A percentile compares a stretch with the other conserved stretches of the same genome.
Conservation (phyloP, 1,140 invertebrate species). For the Temnothorax nylanderi region DNA sequence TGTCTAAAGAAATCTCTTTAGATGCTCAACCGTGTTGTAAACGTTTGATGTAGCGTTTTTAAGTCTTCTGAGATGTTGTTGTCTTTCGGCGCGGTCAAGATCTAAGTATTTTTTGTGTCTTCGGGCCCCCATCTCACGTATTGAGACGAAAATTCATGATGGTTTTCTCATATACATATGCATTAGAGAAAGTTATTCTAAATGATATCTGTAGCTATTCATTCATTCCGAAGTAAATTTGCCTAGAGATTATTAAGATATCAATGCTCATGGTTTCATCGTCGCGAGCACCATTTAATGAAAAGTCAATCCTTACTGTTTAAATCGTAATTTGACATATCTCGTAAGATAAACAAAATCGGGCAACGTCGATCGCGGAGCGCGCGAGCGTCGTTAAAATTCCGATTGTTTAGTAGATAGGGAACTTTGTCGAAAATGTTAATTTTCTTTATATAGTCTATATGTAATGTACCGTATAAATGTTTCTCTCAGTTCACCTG, state of each 20-base stretch:
- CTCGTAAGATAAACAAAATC: conserved; percentile 12
- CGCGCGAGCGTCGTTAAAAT: conserved; percentile 40
- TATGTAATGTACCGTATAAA: conserved; percentile 37
- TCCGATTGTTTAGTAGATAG: conserved; percentile 46
- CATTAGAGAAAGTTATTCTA: conserved; percentile 28
- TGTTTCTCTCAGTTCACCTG: conserved; percentile 20
- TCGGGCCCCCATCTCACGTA: conserved; percentile 3
- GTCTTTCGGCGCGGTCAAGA: conserved; percentile 12
- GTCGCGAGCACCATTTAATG: conserved; percentile 27
- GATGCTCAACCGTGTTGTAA: background rate
- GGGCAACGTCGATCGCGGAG: background rate
- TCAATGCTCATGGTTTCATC: conserved; percentile 9
- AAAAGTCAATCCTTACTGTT: conserved; percentile 54
- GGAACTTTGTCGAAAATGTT: conserved; percentile 34
- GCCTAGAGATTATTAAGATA: conserved; percentile 37
- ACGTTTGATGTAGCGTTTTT: background rate
- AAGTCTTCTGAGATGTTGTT: conserved; percentile 4
- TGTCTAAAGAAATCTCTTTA: background rate
- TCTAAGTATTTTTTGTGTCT: conserved; percentile 8
- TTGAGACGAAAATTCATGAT: conserved; percentile 1
- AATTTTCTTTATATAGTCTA: conserved; percentile 67
- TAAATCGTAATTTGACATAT: conserved; percentile 51
- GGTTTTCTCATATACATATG: background rate
- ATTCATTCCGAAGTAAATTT: conserved; percentile 32
- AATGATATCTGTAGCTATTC: conserved; percentile 25